Percentiles rank a stretch among this genome's conserved stretches.
Evolutionary conservation across 2,113 vertebrate genomes (phyloP).

Genomic region (Phaethon lepturus): DNA sequence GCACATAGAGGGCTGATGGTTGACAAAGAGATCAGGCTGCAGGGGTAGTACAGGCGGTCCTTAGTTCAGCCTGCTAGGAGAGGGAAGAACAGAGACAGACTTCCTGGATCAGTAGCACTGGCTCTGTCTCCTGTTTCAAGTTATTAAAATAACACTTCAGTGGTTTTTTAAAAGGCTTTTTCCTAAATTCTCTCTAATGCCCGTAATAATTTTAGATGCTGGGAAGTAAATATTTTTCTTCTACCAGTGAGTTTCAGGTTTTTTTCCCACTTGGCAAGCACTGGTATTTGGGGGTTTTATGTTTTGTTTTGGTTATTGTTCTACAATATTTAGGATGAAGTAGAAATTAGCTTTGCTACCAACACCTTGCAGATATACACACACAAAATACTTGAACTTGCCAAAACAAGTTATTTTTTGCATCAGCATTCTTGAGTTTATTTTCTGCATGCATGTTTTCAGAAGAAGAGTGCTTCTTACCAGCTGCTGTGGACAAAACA

Average conservation of each 20-base stretch:
- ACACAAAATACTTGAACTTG: background rate
- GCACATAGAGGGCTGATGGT: background rate
- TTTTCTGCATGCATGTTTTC: conserved; percentile 40
- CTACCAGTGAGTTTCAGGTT: background rate
- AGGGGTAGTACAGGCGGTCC: background rate
- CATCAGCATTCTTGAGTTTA: conserved; percentile 20
- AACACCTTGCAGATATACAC: background rate
- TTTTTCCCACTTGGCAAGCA: background rate
- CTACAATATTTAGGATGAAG: background rate
- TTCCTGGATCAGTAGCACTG: background rate
- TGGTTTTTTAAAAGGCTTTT: background rate
- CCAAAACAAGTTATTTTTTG: conserved; percentile 59
- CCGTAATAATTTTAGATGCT: conserved; percentile 4
- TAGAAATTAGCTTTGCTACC: conserved; percentile 1
- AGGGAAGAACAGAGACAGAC: background rate
- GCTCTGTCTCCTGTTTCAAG: background rate
- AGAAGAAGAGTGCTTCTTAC: background rate
- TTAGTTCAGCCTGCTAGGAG: background rate
- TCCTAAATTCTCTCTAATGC: background rate
- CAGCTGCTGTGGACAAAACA: conserved; percentile 16
- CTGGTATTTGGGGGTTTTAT: background rate
- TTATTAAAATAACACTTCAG: conserved; percentile 15
- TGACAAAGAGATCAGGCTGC: background rate
- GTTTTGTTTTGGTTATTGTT: conserved; percentile 43
- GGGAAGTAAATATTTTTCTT: conserved; percentile 43